Conservation (phyloP, 1,140 invertebrate genomes). For the Monomorium pharaonis region DNA sequence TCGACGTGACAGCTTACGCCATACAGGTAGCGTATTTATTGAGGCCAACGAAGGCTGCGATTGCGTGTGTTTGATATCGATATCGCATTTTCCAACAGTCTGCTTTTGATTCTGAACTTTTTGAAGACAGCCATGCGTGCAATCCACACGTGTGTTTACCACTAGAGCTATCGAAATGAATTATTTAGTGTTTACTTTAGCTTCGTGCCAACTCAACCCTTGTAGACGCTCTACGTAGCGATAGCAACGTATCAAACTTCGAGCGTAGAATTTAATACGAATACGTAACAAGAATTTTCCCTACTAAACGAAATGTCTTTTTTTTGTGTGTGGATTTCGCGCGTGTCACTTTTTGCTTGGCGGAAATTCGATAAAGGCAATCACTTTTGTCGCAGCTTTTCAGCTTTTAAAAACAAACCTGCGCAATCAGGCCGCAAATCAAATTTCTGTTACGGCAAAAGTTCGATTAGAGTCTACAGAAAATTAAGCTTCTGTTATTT, state of each 20-base stretch:
- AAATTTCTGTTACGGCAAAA: background rate
- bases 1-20: constrained; percentile 25
- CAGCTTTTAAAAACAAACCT: background rate
- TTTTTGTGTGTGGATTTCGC: background rate
- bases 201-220: constrained; percentile 22
- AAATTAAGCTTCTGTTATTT: background rate
- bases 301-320: background rate
- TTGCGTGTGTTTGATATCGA: constrained; percentile 44
- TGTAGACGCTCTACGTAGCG: constrained; percentile 11
- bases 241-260: constrained; percentile 27
- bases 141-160: constrained; percentile 19
- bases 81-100: constrained; percentile 40
- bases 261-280: background rate
- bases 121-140: constrained; percentile 47
- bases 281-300: background rate
- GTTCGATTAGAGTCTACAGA: background rate
- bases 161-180: constrained; percentile 43
- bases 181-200: constrained; percentile 48
- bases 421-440: background rate
- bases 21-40: constrained; percentile 28
- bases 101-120: constrained; percentile 40
- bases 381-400: background rate
- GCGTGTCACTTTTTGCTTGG: background rate
- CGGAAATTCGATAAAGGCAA: background rate
- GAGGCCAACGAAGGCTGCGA: constrained; percentile 31